These are phyloP conservation scores for Liolophura sinensis DNA, from an alignment of 1,140 invertebrate genomes.

Conservation along the genomic window DNA sequence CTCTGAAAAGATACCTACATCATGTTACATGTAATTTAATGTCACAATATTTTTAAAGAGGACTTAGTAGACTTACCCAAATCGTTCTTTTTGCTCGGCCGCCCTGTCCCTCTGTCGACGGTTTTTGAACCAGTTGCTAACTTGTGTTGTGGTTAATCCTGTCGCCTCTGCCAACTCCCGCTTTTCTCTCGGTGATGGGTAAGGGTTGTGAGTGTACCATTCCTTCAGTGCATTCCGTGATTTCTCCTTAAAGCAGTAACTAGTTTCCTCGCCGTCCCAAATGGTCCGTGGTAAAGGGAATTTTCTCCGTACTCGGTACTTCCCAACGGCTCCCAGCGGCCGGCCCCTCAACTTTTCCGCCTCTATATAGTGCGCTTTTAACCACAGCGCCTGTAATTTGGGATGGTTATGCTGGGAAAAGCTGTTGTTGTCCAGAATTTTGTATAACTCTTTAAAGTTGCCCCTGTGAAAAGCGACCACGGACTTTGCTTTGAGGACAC, in stretches of 20 bases:
- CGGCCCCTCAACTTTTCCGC: constrained; percentile 92
- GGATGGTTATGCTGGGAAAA: constrained; percentile 96
- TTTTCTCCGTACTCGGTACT: constrained; percentile 95
- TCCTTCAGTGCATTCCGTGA: constrained; percentile 92
- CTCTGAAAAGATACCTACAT: too few species aligned
- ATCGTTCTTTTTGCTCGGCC: constrained; percentile 78
- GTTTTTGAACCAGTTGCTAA: constrained; percentile 97
- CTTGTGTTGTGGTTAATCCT: constrained; percentile 96
- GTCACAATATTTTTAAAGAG: too few species aligned
- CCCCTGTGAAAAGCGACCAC: constrained; percentile 90
- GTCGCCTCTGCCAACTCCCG: constrained; percentile 94
- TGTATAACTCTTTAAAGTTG: constrained; percentile 86
- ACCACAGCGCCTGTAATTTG: constrained; percentile 84
- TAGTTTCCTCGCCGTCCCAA: constrained; percentile 99
- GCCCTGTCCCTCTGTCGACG: constrained; percentile 91
- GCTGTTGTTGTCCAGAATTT: constrained; percentile 91
- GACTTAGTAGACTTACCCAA: too few species aligned
- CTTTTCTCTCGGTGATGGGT: constrained; percentile 96
- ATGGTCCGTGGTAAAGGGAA: constrained; percentile 96
- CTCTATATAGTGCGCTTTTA: constrained; percentile 80
- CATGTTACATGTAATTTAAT: too few species aligned
- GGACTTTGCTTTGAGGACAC: constrained; percentile 98
- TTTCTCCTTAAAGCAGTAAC: constrained; percentile 98
- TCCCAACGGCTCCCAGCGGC: constrained; percentile 88
- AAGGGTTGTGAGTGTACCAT: constrained; percentile 99